Evolutionary conservation across 2,113 vertebrate species (phyloP).

Genomic region (Cygnus atratus): DNA sequence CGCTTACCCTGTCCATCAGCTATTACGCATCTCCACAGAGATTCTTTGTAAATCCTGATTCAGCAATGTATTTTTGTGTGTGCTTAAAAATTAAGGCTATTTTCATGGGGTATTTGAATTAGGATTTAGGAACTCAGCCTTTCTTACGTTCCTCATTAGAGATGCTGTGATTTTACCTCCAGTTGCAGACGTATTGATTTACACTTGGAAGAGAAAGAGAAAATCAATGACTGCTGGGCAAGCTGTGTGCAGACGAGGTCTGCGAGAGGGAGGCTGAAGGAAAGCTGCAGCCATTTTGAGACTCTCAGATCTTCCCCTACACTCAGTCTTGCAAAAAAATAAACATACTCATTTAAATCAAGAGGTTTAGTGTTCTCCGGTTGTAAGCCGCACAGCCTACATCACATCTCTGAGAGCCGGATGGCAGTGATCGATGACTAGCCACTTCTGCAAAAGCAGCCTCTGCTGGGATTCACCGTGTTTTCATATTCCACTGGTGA

Average conservation of each 20-base stretch:
- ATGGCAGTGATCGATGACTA: neutral
- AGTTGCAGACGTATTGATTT: conserved; percentile 25
- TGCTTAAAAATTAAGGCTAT: neutral
- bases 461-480: neutral
- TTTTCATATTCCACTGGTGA: neutral
- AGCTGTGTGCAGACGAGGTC: fast-evolving
- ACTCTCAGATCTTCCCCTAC: neutral
- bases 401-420: neutral
- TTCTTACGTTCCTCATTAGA: neutral
- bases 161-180: conserved; percentile 7
- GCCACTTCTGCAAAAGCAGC: neutral
- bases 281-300: conserved; percentile 37
- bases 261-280: fast-evolving
- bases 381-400: neutral
- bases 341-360: neutral
- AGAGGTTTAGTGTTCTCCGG: neutral
- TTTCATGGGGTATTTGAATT: neutral
- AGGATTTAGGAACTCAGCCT: neutral
- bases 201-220: neutral
- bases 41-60: neutral
- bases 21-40: neutral
- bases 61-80: neutral
- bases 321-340: neutral
- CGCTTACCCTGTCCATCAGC: neutral
- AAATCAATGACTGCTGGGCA: neutral